Conservation (phyloP, 2,888 invertebrate genomes). For the Halocaridina rubra region DNA sequence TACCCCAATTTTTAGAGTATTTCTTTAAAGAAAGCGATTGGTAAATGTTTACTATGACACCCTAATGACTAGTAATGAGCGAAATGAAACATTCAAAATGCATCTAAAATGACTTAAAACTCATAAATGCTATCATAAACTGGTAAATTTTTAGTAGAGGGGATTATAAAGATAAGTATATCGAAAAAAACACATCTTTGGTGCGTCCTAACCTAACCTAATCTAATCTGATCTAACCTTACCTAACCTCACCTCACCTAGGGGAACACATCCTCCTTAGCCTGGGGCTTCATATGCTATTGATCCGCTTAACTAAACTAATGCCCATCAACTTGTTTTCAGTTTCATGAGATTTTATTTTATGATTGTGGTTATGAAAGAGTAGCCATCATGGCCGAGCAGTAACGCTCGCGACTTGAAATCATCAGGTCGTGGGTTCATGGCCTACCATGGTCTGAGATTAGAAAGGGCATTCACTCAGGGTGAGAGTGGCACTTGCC, state of each 20-base stretch:
- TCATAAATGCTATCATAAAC: background rate
- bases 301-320: background rate
- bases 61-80: too few species aligned
- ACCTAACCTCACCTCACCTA: background rate
- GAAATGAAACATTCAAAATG: too few species aligned
- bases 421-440: too few species aligned
- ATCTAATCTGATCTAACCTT: background rate
- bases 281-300: background rate
- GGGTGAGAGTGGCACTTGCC: too few species aligned
- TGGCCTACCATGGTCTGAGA: too few species aligned
- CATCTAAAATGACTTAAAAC: background rate
- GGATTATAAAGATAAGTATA: background rate
- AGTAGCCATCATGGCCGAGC: too few species aligned
- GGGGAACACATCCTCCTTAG: background rate
- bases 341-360: background rate
- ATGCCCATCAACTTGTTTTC: background rate
- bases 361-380: background rate
- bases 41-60: too few species aligned
- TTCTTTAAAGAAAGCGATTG: too few species aligned
- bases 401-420: too few species aligned
- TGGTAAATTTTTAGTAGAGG: background rate
- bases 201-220: background rate
- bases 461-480: too few species aligned
- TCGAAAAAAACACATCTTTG: background rate
- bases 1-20: too few species aligned